Conservation (phyloP, 2,888 invertebrate species). For the Aromia moschata region DNA sequence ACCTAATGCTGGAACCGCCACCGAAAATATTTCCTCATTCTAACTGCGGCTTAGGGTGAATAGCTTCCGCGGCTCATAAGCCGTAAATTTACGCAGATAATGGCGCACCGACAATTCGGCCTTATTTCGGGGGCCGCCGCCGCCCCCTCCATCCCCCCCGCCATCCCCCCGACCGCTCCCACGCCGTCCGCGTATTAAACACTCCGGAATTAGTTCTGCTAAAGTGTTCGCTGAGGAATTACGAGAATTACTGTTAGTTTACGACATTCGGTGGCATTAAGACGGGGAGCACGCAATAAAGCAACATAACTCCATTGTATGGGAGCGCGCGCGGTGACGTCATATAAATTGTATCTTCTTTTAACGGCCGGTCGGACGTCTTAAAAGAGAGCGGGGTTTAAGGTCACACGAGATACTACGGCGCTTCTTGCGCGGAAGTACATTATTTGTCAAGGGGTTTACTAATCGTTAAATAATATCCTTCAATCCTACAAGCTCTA, state of each 20-base stretch:
- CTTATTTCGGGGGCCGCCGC: not conserved
- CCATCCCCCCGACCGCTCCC: not conserved
- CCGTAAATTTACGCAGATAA: slow-evolving; percentile 2
- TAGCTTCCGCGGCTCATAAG: not conserved
- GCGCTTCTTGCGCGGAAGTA: no score
- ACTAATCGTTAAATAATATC: no score
- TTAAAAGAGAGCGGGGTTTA: no score
- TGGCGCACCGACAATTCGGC: not conserved
- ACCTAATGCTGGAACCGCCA: no score
- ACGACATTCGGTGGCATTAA: slow-evolving; percentile 3
- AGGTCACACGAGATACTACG: no score
- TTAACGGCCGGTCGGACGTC: not conserved
- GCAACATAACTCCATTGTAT: not conserved
- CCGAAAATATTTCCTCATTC: no score
- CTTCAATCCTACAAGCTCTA: no score
- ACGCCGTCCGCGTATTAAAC: not conserved
- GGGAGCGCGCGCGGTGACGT: not conserved
- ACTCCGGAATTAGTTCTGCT: not conserved
- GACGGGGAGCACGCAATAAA: not conserved
- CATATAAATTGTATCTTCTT: not conserved
- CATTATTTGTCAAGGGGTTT: no score
- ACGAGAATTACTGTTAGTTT: slow-evolving; percentile 10
- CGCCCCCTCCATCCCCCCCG: not conserved
- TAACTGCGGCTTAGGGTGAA: not conserved
- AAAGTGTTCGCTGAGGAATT: slow-evolving; percentile 9